A percentile compares a stretch with the other conserved stretches of the same genome.
Conservation (phyloP, 2,113 vertebrate species). For the Rhinoptilus africanus region DNA sequence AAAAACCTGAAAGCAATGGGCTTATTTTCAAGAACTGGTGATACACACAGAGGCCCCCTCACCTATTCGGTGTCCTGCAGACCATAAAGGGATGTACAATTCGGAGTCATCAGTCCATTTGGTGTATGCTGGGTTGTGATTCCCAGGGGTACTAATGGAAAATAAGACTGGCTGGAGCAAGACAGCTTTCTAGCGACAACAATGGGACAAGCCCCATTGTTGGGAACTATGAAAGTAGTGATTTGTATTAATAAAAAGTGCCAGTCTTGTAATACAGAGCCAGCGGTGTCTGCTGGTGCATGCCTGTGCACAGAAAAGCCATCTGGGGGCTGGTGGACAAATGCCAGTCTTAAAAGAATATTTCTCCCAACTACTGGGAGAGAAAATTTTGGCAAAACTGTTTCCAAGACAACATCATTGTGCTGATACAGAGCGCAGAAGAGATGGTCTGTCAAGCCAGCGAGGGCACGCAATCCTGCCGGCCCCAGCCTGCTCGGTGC, state of each 20-base stretch:
- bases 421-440: accelerated
- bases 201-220: neutral
- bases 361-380: neutral
- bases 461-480: neutral
- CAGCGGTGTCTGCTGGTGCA: neutral
- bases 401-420: accelerated
- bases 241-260: neutral
- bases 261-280: neutral
- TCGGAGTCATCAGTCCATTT: accelerated
- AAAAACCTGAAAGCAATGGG: neutral
- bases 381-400: accelerated
- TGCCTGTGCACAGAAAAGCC: neutral
- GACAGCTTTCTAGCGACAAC: neutral
- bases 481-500: accelerated
- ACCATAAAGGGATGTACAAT: neutral
- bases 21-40: neutral
- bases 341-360: neutral
- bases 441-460: accelerated
- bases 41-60: neutral
- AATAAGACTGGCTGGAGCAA: neutral
- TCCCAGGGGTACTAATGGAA: neutral
- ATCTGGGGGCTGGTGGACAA: neutral
- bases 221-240: neutral
- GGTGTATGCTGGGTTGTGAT: neutral
- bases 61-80: neutral